Evolutionary conservation across 2,797 vertebrate genomes (phyloP), one percentile per base, ranked within the genome.

Genomic region (Lepus townsendii): DNA sequence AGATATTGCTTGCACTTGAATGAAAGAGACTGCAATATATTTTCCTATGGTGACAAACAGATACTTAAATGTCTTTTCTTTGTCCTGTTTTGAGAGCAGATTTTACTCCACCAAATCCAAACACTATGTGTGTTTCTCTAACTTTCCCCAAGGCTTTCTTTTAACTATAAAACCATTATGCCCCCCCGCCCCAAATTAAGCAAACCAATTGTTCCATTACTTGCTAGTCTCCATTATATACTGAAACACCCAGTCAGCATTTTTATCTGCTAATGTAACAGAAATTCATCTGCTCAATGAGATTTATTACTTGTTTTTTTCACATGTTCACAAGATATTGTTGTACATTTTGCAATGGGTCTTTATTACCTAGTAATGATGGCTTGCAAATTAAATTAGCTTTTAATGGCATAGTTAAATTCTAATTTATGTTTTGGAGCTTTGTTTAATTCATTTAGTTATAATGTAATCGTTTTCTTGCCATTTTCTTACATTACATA

Each of bases 361-460:
- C 97, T 98, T 98, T 98, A 98, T 98, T 98, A 98, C 97, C 98
- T 97, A 97, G 97, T 98, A 98, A 99, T 98, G 97, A 98, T 97
- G 97, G 97, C 95, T 98, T 97, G 94, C 95, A 98, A 98, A 98
- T 98, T 98, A 98, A 98, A 98, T 98, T 98, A 98, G 96, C 75
- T 97, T 98, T 98, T 98, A 98, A 98, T 98, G 96, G 98, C 97
- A 97, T 98, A 98, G 98, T 98, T 98, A 98, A 98, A 98, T 98
- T 98, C 98, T 98, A 98, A 98, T 98, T 98, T 98, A 98, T 98
- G 98, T 98, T 98, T 98, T 96, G 96, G 96, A 98, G 98, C 96
- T 98, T 98, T 98, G 97, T 98, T 98, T 98, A 98, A 98, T 98
- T 98, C 97, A 92, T 98, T 98, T 98, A 96, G 96, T 98, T 98